Evolutionary conservation across 1,140 invertebrate species (phyloP), one percentile per base, ranked within the genome.

Genomic region (Sweltsa coloradensis): DNA sequence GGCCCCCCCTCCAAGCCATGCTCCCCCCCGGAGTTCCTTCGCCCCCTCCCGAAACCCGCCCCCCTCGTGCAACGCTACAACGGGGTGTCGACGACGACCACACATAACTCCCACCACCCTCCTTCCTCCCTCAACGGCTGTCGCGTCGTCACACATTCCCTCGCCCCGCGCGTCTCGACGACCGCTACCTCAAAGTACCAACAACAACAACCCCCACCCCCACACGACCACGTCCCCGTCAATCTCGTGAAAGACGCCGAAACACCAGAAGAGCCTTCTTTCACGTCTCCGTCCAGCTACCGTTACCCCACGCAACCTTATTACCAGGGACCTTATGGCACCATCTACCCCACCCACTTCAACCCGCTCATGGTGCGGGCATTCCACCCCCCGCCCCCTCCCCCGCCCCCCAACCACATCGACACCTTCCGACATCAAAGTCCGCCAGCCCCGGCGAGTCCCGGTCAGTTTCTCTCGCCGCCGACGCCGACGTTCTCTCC

Each of bases 41-140:
- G 49, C n/a, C 49, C 49, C 7, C 42, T 39, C 34, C 49, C 49
- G 13, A 47, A 47, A 26, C 42, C 23, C 13, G 42, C 49, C n/a
- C 41, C 29, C 14, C 42, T 40, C 5, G 25, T 46, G 34, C 31
- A 22, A 1, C 45, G 34, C 31, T 25, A 22, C 34, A 23, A 23
- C 18, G 29, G 19, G 7, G 6, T 14, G 14, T 14, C 27, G 25
- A 23, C 16, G 39, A n/a, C n/a, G n/a, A n/a, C n/a, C n/a, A n/a
- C n/a, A n/a, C n/a, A n/a, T n/a, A n/a, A n/a, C n/a, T n/a, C n/a
- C n/a, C n/a, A n/a, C n/a, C n/a, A n/a, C n/a, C n/a, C n/a, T n/a
- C n/a, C n/a, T n/a, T n/a, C n/a, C n/a, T 21, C 41, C n/a, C n/a
- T 41, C 1, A 31, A 36, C 24, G 41, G 47, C 41, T 34, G 26